Conservation (phyloP, 1,140 invertebrate species). For the Diachasmimorpha longicaudata region DNA sequence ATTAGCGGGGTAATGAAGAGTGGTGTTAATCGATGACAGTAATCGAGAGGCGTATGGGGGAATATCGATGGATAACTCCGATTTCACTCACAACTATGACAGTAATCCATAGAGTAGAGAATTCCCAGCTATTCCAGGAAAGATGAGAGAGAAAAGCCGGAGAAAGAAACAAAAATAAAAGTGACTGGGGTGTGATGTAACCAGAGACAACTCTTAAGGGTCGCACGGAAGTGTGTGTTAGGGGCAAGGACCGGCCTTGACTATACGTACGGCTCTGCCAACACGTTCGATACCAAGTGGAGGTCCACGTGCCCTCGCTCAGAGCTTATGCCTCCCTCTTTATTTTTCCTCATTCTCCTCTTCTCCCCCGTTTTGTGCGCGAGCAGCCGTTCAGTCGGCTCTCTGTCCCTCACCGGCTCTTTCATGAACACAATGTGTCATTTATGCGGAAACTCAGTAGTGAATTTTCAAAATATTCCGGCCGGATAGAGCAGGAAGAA, state of each 20-base stretch:
- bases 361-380: neutral
- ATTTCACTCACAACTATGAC: too few species aligned
- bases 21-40: too few species aligned
- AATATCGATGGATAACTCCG: too few species aligned
- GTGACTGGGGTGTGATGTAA: conserved; percentile 29
- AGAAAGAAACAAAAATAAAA: conserved; percentile 3
- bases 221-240: conserved; percentile 22
- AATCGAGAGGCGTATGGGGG: too few species aligned
- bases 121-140: neutral
- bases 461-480: neutral
- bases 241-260: conserved; percentile 37
- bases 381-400: neutral
- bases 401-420: neutral
- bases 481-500: too few species aligned
- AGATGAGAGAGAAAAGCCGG: neutral
- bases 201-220: conserved; percentile 32
- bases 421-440: neutral
- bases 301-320: conserved; percentile 32
- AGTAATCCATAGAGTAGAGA: neutral
- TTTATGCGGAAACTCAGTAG: neutral
- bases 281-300: conserved; percentile 29
- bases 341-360: conserved; percentile 8
- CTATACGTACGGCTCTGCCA: conserved; percentile 25
- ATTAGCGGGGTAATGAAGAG: too few species aligned
- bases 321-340: conserved; percentile 11